Evolutionary conservation across 2,888 invertebrate genomes (phyloP).

Genomic region (Caenorhabditis plicata): DNA sequence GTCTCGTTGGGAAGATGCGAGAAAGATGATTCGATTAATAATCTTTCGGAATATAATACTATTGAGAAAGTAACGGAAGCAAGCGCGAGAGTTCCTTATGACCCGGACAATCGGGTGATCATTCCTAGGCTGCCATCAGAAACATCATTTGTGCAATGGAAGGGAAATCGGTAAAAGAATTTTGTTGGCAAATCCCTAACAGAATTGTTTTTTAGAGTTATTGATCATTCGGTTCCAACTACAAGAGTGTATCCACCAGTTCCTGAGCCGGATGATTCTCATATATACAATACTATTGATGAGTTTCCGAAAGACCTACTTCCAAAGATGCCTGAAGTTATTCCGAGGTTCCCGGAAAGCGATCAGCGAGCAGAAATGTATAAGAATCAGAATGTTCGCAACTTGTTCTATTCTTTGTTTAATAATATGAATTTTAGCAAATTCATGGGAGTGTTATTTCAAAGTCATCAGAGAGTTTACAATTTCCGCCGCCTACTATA

Average conservation of each 20-base stretch:
- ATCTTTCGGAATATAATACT: no score
- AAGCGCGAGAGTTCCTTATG: constrained; percentile 19
- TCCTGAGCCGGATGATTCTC: constrained; percentile 19
- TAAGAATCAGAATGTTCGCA: constrained; percentile 19
- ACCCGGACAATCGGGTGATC: constrained; percentile 36
- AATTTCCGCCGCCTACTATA: not conserved
- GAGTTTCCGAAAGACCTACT: constrained; percentile 38
- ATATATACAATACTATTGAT: constrained; percentile 38
- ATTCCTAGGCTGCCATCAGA: constrained; percentile 40
- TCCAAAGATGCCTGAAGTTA: constrained; percentile 16
- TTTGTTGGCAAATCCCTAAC: not conserved
- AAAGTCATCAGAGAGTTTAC: constrained; percentile 8
- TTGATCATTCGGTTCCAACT: constrained; percentile 13
- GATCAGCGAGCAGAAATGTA: constrained; percentile 19
- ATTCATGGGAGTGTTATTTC: constrained; percentile 30
- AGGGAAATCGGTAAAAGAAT: constrained; percentile 34
- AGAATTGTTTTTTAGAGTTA: constrained; percentile 13
- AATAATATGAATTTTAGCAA: constrained; percentile 9
- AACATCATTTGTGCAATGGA: constrained; percentile 31
- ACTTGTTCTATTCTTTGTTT: not conserved
- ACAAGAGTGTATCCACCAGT: constrained; percentile 31
- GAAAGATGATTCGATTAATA: constrained; percentile 8
- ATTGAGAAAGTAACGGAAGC: not conserved
- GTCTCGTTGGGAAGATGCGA: constrained; percentile 35
- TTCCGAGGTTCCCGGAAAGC: constrained; percentile 1